These are phyloP conservation scores for Paraplagusia blochii DNA, from an alignment of 2,113 vertebrate species.

Conservation along the genomic window DNA sequence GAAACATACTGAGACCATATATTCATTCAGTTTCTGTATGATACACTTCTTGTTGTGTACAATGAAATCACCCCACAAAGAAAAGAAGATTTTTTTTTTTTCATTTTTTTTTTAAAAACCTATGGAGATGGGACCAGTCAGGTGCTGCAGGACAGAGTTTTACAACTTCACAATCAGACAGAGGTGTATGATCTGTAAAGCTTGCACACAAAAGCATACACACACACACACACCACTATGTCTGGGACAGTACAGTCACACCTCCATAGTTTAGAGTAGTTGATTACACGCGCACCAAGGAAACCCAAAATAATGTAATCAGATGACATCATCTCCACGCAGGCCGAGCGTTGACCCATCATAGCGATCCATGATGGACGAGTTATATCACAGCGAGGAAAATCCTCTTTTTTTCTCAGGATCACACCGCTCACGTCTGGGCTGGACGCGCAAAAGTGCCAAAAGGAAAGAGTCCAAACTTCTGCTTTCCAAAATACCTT, in stretches of 20 bases:
- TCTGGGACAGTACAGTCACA: slow-evolving; percentile 55
- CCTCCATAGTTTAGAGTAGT: slow-evolving; percentile 56
- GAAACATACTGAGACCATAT: slow-evolving; percentile 77
- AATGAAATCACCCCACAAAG: slow-evolving; percentile 74
- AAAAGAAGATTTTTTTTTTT: slow-evolving; percentile 41
- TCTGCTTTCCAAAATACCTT: slow-evolving; percentile 30
- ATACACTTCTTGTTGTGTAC: slow-evolving; percentile 69
- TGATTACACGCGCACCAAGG: slow-evolving; percentile 54
- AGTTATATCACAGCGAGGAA: slow-evolving; percentile 22
- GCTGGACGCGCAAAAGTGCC: slow-evolving; percentile 25
- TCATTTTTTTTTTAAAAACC: slow-evolving; percentile 18
- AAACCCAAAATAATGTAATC: slow-evolving; percentile 13
- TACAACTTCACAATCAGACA: slow-evolving; percentile 62
- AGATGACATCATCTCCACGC: slow-evolving; percentile 65
- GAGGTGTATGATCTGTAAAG: slow-evolving; percentile 63
- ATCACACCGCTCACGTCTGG: slow-evolving; percentile 22
- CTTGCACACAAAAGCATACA: slow-evolving; percentile 51
- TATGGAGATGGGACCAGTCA: slow-evolving; percentile 64
- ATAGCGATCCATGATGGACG: slow-evolving; percentile 33
- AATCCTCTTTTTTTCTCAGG: slow-evolving; percentile 29
- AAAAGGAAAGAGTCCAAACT: slow-evolving; percentile 8
- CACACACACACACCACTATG: slow-evolving; percentile 30
- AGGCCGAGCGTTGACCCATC: slow-evolving; percentile 32
- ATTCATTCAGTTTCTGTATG: slow-evolving; percentile 74
- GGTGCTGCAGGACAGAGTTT: slow-evolving; percentile 60